These are phyloP conservation scores for Forbesichthys papilliferus DNA, from an alignment of 2,113 vertebrate species.

Conservation along the genomic window DNA sequence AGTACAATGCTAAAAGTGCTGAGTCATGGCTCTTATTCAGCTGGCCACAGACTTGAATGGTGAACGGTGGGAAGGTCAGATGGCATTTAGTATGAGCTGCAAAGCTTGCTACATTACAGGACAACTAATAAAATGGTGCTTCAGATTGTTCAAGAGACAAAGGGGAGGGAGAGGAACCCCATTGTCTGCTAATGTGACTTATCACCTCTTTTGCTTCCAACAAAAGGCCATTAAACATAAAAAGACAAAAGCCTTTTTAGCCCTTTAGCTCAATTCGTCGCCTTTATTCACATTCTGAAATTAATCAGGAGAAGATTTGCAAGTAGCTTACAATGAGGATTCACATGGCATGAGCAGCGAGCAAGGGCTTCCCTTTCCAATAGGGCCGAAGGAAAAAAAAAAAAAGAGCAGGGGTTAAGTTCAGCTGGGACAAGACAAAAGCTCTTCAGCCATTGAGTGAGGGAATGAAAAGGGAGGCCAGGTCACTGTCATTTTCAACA, in stretches of 20 bases:
- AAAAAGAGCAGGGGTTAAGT: constrained; percentile 27
- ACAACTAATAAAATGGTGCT: constrained; percentile 60
- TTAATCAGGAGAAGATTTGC: constrained; percentile 71
- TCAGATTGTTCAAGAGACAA: constrained; percentile 63
- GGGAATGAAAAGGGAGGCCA: constrained; percentile 17
- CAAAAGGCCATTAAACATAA: constrained; percentile 69
- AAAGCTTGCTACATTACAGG: constrained; percentile 50
- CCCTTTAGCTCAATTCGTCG: constrained; percentile 46
- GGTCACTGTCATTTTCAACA: not conserved
- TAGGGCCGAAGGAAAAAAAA: constrained; percentile 13
- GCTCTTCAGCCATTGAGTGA: constrained; percentile 32
- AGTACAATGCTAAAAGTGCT: constrained; percentile 13
- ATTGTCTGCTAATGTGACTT: constrained; percentile 72
- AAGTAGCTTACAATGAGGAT: constrained; percentile 64
- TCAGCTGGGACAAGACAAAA: constrained; percentile 46
- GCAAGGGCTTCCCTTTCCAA: constrained; percentile 45
- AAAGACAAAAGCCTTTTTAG: constrained; percentile 65
- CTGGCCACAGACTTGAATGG: constrained; percentile 4
- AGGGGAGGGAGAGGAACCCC: constrained; percentile 37
- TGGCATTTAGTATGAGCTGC: constrained; percentile 46
- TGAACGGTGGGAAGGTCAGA: constrained; percentile 24
- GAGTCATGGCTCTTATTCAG: constrained; percentile 1
- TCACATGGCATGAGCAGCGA: constrained; percentile 40
- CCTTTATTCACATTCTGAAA: constrained; percentile 68
- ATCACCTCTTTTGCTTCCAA: constrained; percentile 62